Evolutionary conservation across 2,888 invertebrate genomes (phyloP).

Genomic region (Anaspis maculata): DNA sequence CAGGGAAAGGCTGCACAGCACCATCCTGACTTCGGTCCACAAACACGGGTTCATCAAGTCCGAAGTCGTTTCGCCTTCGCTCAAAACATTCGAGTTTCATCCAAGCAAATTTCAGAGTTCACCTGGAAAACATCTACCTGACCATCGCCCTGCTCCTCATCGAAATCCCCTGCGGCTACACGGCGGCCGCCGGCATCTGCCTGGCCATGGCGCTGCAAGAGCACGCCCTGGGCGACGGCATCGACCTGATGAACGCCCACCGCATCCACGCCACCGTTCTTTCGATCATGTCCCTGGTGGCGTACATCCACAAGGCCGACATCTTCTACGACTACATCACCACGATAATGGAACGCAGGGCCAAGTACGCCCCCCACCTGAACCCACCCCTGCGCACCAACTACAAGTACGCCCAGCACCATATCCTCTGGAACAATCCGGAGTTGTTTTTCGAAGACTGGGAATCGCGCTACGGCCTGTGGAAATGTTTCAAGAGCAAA

Average conservation of each 20-base stretch:
- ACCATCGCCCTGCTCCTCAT: conserved; percentile 48
- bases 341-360: conserved; percentile 48
- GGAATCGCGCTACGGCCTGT: conserved; percentile 55
- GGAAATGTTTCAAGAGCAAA: conserved; percentile 47
- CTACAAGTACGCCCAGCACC: conserved; percentile 49
- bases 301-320: conserved; percentile 53
- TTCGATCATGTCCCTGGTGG: conserved; percentile 52
- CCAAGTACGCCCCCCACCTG: conserved; percentile 54
- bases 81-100: conserved; percentile 42
- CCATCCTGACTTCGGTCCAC: conserved; percentile 36
- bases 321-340: conserved; percentile 52
- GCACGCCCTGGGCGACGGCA: conserved; percentile 39
- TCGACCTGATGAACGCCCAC: conserved; percentile 38
- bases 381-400: conserved; percentile 51
- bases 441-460: conserved; percentile 58
- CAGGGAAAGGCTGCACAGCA: conserved; percentile 43
- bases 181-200: conserved; percentile 51
- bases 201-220: conserved; percentile 56
- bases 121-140: conserved; percentile 48
- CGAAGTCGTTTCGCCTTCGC: conserved; percentile 32
- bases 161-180: conserved; percentile 55
- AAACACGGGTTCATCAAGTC: conserved; percentile 40
- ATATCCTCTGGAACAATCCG: conserved; percentile 52
- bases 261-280: conserved; percentile 53
- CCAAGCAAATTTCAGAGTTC: conserved; percentile 33